Evolutionary conservation across 1,140 invertebrate species (phyloP), one percentile per base, ranked within the genome.

Genomic region (Maconellicoccus hirsutus): DNA sequence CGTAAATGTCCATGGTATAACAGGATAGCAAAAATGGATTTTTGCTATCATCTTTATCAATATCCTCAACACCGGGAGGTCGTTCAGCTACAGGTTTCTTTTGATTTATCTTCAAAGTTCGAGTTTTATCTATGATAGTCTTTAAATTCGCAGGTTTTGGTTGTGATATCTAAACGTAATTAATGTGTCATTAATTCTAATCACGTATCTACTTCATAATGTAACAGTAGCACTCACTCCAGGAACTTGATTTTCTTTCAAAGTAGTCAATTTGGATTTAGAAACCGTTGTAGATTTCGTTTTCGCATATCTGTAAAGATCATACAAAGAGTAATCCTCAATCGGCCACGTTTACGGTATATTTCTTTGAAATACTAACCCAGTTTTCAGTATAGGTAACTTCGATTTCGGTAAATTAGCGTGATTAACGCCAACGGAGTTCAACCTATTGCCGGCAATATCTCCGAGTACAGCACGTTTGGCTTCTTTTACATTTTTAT

Each of bases 1-100:
- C 78, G 76, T 92, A 93, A 77, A 96, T 95, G 73, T 94, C 90
- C 74, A 90, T 89, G 66, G 90, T 87, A 78, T 94, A 94, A 73
- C 88, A 84, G 26, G 86, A 85, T 77, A 92, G 88, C 73, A 94
- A 82, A 75, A 89, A 84, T 6, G 90, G 89, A 77, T 92, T 90
- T 61, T 86, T 83, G 70, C 78, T 80, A 75, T 89, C 89, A 73
- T 89, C 86, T 76, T 86, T 84, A 79, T 94, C 92, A 75, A 92
- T 89, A 75, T 91, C 85, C 70, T 85, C 82, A 14, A 84, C 75
- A 66, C 61, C 61, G 10, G 61, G 19, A 23, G 61, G 61, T 66
- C 61, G 21, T 19, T 52, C 12, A 3, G 25, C 4, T 8, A 23
- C 61, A 23, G 10, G 19, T 23, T 23, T 22, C 25, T 12, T 25